These are phyloP conservation scores for Formica selysi DNA, from an alignment of 1,140 invertebrate genomes.

Conservation along the genomic window DNA sequence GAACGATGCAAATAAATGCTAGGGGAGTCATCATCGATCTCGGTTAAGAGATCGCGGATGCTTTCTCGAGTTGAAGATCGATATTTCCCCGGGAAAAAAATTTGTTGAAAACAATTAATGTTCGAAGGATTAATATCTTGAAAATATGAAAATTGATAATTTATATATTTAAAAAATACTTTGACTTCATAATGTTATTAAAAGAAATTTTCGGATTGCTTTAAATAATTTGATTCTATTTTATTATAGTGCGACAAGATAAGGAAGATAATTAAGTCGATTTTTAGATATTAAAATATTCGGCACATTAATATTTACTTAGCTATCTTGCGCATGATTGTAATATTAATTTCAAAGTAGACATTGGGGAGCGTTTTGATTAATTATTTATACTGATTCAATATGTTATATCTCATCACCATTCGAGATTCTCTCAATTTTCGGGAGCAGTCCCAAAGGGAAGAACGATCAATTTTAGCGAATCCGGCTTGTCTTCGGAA, in stretches of 20 bases:
- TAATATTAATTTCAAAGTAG: neutral
- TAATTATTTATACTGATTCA: neutral
- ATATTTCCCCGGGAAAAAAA: neutral
- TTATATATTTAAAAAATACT: neutral
- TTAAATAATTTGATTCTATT: neutral
- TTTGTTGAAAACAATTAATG: neutral
- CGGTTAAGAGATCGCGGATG: neutral
- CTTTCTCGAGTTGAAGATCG: neutral
- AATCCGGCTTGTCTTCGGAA: constrained; percentile 32
- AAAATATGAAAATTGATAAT: neutral
- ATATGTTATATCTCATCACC: neutral
- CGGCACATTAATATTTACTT: neutral
- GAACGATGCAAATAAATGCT: neutral
- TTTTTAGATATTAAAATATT: neutral
- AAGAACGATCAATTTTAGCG: constrained; percentile 19
- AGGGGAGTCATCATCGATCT: neutral
- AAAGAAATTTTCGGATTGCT: neutral
- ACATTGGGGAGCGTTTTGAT: neutral
- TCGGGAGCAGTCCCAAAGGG: neutral
- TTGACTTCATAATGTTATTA: neutral
- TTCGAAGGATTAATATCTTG: neutral
- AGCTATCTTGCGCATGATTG: neutral
- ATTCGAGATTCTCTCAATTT: too few relatives aligned
- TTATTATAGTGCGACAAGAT: constrained; percentile 1
- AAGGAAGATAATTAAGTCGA: neutral